Evolutionary conservation across 2,113 vertebrate genomes (phyloP).

Genomic region (Tenrec ecaudatus): DNA sequence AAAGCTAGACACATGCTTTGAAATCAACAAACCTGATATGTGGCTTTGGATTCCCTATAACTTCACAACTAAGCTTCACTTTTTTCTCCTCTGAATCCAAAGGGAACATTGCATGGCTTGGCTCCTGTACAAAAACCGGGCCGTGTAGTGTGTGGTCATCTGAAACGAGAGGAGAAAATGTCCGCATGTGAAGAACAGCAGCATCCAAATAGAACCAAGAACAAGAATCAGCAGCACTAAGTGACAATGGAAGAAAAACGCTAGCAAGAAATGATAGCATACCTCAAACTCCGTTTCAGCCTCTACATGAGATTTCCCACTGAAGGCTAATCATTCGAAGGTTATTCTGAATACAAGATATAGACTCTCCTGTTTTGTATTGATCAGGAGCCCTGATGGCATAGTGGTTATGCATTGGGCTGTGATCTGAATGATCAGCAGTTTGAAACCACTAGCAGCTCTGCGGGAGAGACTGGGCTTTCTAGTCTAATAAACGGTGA

Average conservation of each 20-base stretch:
- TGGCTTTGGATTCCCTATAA: constrained; percentile 92
- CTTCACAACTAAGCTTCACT: constrained; percentile 96
- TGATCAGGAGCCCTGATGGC: neutral
- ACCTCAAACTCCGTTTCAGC: too few species aligned
- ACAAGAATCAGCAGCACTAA: neutral
- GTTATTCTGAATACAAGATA: neutral
- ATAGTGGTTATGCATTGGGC: too few species aligned
- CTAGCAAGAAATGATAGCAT: neutral
- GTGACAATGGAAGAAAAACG: neutral
- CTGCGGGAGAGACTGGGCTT: too few species aligned
- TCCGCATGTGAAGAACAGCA: neutral
- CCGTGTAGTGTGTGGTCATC: constrained; percentile 91
- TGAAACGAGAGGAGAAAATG: constrained; percentile 81
- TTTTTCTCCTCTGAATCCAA: constrained; percentile 94
- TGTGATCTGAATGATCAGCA: too few species aligned
- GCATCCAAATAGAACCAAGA: neutral
- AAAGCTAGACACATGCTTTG: neutral
- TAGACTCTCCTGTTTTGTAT: rapidly evolving
- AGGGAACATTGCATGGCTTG: constrained; percentile 94
- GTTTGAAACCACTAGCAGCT: too few species aligned
- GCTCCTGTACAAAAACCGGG: constrained; percentile 95
- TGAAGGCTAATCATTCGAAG: neutral
- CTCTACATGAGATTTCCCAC: neutral
- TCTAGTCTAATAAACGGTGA: too few species aligned
- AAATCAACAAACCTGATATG: constrained; percentile 89